Base-by-base conservation (phyloP, 2,113 vertebrate species). In the Aplodontia rufa region DNA sequence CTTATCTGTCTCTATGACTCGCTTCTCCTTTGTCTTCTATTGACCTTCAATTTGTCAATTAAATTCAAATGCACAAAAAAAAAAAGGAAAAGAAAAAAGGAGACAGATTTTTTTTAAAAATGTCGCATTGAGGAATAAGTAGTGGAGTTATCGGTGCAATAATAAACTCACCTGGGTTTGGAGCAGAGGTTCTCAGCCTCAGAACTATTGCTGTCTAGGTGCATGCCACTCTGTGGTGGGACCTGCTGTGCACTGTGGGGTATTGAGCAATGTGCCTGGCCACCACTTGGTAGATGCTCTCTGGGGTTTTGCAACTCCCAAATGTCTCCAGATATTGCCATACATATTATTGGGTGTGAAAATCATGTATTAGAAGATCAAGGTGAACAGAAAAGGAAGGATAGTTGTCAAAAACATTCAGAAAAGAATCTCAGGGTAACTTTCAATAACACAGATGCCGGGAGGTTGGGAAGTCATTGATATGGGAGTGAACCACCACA, bases 241-340 rank as follows among this genome's bases (percentile, higher is more conserved):
- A 6, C 8, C 5, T 30, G 12, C 53, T 40, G 14, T 13, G 8
- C 3, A 1, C 37, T 20, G 20, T 6, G 24, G 45, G 14, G 8
- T 49, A 35, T 12, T 6, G 0, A 51, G 42, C 37, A 24, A 1
- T 0, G 0, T 24, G 35, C 32, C 24, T 26, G 22, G 16, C 7
- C 4, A 19, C 35, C 16, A 42, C 0, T 1, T 12, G 40, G 1
- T 8, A 64, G 7, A 32, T 20, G 7, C 8, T 49, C 7, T 8
- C 24, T n/a, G 8, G 40, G 8, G 58, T 88, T 32, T 1, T 22
- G 47, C 13, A 55, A 28, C 8, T n/a, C 16, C 37, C 13, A 5
- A n/a, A 16, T 17, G 1, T 60, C 66, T 80, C 2, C 32, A 42
- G 79, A 55, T 9, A 8, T 37, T 37, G 20, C 4, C n/a, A n/a